Evolutionary conservation across 1,140 invertebrate species (phyloP).

Genomic region (Acromyrmex heyeri): DNA sequence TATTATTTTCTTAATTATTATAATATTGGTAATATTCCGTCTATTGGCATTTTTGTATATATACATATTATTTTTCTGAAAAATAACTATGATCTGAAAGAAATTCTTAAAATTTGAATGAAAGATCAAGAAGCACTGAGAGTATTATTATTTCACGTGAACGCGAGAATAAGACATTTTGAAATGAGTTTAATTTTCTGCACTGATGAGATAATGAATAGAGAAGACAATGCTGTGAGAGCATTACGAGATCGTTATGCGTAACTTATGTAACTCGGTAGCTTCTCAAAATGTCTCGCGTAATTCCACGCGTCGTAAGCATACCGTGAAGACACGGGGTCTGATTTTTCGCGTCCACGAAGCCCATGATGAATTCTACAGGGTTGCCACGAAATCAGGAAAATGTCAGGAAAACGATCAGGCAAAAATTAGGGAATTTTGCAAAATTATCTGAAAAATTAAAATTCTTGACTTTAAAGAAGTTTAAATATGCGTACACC

Average conservation of each 20-base stretch:
- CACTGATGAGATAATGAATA: constrained; percentile 33
- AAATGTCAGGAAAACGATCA: no score
- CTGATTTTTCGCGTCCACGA: constrained; percentile 8
- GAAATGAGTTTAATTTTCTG: constrained; percentile 29
- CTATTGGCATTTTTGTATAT: not conserved
- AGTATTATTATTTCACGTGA: not conserved
- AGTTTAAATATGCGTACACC: no score
- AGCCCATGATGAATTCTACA: not conserved
- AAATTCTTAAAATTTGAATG: not conserved
- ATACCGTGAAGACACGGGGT: constrained; percentile 10
- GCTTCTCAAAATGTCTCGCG: constrained; percentile 46
- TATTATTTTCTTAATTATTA: not conserved
- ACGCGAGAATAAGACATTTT: constrained; percentile 1
- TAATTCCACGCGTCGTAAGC: constrained; percentile 33
- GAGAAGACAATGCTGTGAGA: constrained; percentile 34
- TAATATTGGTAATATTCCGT: not conserved
- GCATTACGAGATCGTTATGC: constrained; percentile 41
- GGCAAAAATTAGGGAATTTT: no score
- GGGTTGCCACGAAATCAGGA: no score
- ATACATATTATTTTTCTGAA: not conserved
- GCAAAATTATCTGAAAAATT: no score
- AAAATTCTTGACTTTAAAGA: no score
- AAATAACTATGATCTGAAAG: not conserved
- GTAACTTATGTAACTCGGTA: constrained; percentile 32
- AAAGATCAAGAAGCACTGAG: not conserved